Conservation (phyloP, 2,113 vertebrate genomes). For the Sula dactylatra region DNA sequence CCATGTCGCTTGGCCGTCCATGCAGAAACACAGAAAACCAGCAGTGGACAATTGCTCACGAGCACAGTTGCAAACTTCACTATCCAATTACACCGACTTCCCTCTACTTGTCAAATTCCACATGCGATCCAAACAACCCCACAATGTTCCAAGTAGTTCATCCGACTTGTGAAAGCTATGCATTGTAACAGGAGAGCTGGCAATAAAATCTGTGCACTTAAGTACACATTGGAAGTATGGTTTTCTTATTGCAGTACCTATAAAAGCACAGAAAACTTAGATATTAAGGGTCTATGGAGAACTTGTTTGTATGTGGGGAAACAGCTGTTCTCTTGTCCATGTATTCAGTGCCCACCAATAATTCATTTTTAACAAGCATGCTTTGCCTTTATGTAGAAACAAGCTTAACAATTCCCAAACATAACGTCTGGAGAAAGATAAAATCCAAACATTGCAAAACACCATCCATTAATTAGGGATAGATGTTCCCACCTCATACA, state of each 20-base stretch:
- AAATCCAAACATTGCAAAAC: background rate
- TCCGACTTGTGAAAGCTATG: background rate
- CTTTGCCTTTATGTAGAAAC: background rate
- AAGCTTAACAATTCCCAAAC: background rate
- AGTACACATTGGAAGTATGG: background rate
- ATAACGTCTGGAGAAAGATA: background rate
- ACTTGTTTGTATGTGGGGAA: background rate
- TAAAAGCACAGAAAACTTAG: background rate
- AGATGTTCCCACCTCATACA: background rate
- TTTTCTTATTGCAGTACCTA: background rate
- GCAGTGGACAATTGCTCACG: rapidly evolving
- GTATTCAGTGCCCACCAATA: background rate
- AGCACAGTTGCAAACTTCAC: background rate
- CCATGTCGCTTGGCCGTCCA: rapidly evolving
- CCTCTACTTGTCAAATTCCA: background rate
- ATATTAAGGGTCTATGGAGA: background rate
- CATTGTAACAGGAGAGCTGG: background rate
- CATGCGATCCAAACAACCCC: background rate
- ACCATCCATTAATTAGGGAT: background rate
- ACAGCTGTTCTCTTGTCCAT: background rate
- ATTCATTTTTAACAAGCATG: conserved; percentile 21
- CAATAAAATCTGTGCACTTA: background rate
- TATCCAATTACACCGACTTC: background rate
- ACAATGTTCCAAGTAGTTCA: background rate
- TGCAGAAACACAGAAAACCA: background rate